phyloP scores from a whole-genome alignment of 2,113 vertebrate genomes.

The Poecile atricapillus region DNA sequence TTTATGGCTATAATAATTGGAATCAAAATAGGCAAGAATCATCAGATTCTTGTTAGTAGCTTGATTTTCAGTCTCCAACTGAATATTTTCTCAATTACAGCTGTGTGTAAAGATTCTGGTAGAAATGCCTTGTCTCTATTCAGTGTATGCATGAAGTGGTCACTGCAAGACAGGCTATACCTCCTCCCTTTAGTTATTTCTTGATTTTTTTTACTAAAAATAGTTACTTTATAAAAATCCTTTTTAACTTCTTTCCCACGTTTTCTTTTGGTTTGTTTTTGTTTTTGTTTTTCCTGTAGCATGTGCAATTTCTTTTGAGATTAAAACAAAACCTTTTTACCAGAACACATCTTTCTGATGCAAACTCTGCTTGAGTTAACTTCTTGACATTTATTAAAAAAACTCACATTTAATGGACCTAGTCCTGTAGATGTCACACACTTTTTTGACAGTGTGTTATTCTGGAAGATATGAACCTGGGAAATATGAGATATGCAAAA shows the following conservation, averaged over 20 bases:
- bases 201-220: not conserved
- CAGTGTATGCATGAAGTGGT: not conserved
- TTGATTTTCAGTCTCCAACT: not conserved
- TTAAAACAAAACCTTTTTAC: not conserved
- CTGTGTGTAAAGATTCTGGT: not conserved
- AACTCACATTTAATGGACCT: not conserved
- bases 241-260: not conserved
- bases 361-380: not conserved
- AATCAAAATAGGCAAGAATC: not conserved
- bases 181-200: not conserved
- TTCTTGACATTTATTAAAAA: not conserved
- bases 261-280: not conserved
- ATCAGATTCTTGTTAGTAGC: not conserved
- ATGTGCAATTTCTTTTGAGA: not conserved
- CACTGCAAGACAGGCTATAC: not conserved
- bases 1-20: not conserved
- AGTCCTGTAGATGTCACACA: not conserved
- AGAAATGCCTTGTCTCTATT: not conserved
- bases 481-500: not conserved
- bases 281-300: not conserved
- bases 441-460: not conserved
- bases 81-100: not conserved
- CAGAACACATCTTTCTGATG: not conserved
- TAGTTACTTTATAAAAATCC: not conserved
- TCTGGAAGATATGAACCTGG: not conserved